Conservation (phyloP, 2,888 invertebrate genomes). For the Allophyes oxyacanthae region DNA sequence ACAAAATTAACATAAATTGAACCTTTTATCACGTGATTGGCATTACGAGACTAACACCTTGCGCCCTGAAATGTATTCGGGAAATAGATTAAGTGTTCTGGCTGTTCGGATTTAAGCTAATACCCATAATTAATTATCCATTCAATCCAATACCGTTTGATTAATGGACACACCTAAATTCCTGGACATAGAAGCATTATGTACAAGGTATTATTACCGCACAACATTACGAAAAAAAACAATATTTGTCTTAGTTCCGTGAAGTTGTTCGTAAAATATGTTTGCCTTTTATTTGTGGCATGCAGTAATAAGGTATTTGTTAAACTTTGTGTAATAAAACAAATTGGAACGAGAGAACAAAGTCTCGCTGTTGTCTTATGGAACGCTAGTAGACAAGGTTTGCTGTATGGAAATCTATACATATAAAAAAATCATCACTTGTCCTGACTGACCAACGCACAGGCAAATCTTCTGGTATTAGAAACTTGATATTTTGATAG, state of each 20-base stretch:
- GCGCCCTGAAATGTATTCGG: conserved; percentile 31
- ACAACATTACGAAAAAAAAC: neutral
- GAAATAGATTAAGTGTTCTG: conserved; percentile 34
- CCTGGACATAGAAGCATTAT: conserved; percentile 36
- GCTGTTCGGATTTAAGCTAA: conserved; percentile 26
- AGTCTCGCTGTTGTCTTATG: conserved; percentile 36
- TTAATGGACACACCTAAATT: conserved; percentile 50
- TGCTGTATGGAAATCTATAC: conserved; percentile 54
- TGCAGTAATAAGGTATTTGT: conserved; percentile 32
- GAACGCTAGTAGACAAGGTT: conserved; percentile 33
- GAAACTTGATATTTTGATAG: too few species aligned
- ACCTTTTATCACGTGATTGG: conserved; percentile 25
- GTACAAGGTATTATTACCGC: conserved; percentile 31
- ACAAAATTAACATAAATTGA: neutral
- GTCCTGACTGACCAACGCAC: too few species aligned
- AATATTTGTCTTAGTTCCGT: conserved; percentile 8
- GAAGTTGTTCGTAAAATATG: conserved; percentile 19
- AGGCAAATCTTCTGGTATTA: too few species aligned
- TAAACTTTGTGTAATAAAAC: conserved; percentile 40
- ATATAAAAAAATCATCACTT: too few species aligned
- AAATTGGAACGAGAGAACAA: conserved; percentile 36
- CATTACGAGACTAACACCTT: conserved; percentile 21
- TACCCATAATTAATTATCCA: conserved; percentile 47
- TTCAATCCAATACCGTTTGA: conserved; percentile 46
- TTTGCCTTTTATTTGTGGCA: conserved; percentile 13